Evolutionary conservation across 2,888 invertebrate species (phyloP).

Genomic region (Escarpia spicata): DNA sequence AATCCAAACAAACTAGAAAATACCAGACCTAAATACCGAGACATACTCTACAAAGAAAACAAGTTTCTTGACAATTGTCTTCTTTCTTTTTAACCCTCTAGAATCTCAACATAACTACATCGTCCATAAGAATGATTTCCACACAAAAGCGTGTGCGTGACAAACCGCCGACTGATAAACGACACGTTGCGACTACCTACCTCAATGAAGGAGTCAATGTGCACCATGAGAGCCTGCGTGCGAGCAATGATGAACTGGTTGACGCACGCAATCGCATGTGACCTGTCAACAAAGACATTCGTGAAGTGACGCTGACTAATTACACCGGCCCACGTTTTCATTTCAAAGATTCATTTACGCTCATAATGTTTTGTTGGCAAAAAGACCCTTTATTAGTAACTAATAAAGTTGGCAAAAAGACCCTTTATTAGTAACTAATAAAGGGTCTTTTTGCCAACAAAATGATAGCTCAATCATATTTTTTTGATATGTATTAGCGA

Average conservation of each 20-base stretch:
- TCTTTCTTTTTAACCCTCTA: neutral
- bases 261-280: slow-evolving; percentile 97
- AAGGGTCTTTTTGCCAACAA: no score
- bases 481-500: no score
- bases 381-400: no score
- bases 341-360: neutral
- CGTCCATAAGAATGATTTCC: no score
- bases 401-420: no score
- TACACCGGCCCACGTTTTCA: neutral
- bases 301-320: neutral
- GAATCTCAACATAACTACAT: neutral
- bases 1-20: neutral
- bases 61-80: no score
- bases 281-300: slow-evolving; percentile 66
- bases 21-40: neutral
- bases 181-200: slow-evolving; percentile 39
- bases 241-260: slow-evolving; percentile 97
- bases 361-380: no score
- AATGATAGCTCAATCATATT: no score
- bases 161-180: neutral
- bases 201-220: slow-evolving; percentile 93
- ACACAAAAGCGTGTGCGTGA: neutral
- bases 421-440: no score
- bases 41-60: neutral
- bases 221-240: slow-evolving; percentile 91